Evolutionary conservation across 2,113 vertebrate genomes (phyloP), one percentile per base, ranked within the genome.

Genomic region (Solenodon paradoxus): DNA sequence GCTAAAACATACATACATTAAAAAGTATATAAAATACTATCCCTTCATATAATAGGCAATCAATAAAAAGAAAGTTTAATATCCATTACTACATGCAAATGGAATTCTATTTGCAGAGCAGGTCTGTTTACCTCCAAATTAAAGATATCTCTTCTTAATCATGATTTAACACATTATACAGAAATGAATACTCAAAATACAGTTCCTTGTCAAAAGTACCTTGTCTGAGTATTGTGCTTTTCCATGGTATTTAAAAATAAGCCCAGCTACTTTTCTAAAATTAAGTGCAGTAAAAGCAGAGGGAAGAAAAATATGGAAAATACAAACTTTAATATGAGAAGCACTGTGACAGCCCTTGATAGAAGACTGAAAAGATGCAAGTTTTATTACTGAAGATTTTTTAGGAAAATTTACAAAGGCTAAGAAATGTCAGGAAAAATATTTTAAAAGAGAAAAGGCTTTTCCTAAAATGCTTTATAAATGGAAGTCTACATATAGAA

Each of bases 1-100:
- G 97, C 99, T 99, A 97, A 95, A 98, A 98, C 74, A 97, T 4
- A 94, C 20, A 45, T 69, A 98, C 69, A 96, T 13, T 47, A 89
- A 91, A 95, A 66, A 81, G 87, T 17, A 91, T 13, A 45, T 84
- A 89, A 91, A 81, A 90, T 59, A n/a, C 3, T 75, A 89, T 42
- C 74, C 17, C 45, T 28, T 42, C 47, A 87, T 26, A 82, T 16
- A 80, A 87, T 11, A 88, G 87, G 49, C 28, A 80, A 92, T 72
- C 63, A 85, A 51, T 32, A 66, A 74, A 74, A 86, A 66, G 28
- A 74, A 63, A 40, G 40, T 19, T 42, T 91, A 51, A 84, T 28
- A 66, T 30, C n/a, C 24, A 77, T 38, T 32, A n/a, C 38, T 84
- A 68, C 28, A 45, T 72, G 53, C 47, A 80, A 72, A 95, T 68